Conservation (phyloP, 2,888 invertebrate genomes). For the Diaperis boleti region DNA sequence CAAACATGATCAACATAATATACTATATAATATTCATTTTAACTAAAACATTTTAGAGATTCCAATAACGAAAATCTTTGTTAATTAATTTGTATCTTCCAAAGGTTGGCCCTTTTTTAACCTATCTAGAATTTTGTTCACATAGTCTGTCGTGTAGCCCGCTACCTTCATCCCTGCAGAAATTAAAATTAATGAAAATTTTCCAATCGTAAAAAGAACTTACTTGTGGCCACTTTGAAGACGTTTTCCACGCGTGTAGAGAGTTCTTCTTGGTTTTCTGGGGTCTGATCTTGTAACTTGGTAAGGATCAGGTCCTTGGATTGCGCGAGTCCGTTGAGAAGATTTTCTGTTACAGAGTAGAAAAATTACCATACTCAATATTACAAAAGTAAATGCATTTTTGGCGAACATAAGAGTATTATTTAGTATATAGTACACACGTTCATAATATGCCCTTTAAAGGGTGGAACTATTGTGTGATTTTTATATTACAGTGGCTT, state of each 20-base stretch:
- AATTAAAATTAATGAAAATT: no score
- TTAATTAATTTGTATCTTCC: slow-evolving; percentile 68
- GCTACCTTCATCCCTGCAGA: slow-evolving; percentile 86
- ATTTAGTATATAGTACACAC: no score
- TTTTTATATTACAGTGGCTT: no score
- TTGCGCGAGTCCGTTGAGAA: slow-evolving; percentile 82
- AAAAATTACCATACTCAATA: slow-evolving; percentile 22
- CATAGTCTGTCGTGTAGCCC: slow-evolving; percentile 92
- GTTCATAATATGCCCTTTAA: no score
- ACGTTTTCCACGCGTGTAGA: slow-evolving; percentile 79
- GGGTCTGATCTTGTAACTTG: slow-evolving; percentile 73
- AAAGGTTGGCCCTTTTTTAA: slow-evolving; percentile 82
- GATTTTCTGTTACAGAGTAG: slow-evolving; percentile 74
- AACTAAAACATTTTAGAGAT: slow-evolving; percentile 41
- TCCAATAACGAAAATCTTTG: slow-evolving; percentile 25
- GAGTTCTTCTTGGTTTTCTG: slow-evolving; percentile 74
- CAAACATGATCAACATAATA: slow-evolving; percentile 30
- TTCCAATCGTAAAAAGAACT: no score
- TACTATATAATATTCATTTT: slow-evolving; percentile 11
- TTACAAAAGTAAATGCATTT: background rate
- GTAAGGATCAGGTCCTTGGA: slow-evolving; percentile 80
- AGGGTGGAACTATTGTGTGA: no score
- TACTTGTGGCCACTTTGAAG: slow-evolving; percentile 79
- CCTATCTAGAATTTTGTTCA: slow-evolving; percentile 91
- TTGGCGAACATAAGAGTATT: no score